Base-by-base conservation (phyloP, 2,797 vertebrate genomes). In the Liparis tanakae region DNA sequence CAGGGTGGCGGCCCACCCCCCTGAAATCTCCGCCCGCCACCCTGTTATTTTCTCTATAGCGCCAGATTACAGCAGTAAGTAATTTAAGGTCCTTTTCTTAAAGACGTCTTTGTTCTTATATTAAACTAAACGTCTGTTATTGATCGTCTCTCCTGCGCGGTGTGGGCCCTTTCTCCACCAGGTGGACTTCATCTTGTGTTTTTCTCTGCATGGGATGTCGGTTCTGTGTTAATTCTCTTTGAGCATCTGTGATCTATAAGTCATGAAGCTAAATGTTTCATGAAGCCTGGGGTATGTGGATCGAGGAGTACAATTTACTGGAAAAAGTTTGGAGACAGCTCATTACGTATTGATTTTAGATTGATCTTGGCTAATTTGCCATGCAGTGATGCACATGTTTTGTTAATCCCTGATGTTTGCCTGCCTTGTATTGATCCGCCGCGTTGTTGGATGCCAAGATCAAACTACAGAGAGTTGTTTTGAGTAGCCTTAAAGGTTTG, bases 251-350 rank as follows among this genome's bases (percentile, higher is more conserved):
- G 70, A 86, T 91, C 70, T 81, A 79, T 87, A 80, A 91, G 70
- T 85, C 73, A 83, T 78, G 70, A 68, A 72, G 61, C 64, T 84
- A 73, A 84, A 91, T 85, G 79, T 82, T 88, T 87, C 58, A 90
- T 87, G 70, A 72, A 77, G 53, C 10, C 39, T 41, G 7, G 51
- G 54, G 50, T 70, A 37, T 59, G 36, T 66, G 55, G 63, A 53
- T 82, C 3, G 17, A 74, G n/a, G 69, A 71, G 63, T 81, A 73
- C 81, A 85, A 78, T 74, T 53, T 18, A 71, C 74, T 79, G 75
- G 69, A 87, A 90, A 58, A 85, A 86, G 67, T 80, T 79, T 50
- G 62, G 70, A 77, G 75, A 68, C 72, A 64, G 80, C 84, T 87
- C 76, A 82, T 86, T 86, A 65, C 57, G 57, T 80, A 87, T 88